A percentile compares a stretch with the other conserved stretches of the same genome.
Evolutionary conservation across 2,113 vertebrate species (phyloP).

Genomic region (Bubo scandiacus): DNA sequence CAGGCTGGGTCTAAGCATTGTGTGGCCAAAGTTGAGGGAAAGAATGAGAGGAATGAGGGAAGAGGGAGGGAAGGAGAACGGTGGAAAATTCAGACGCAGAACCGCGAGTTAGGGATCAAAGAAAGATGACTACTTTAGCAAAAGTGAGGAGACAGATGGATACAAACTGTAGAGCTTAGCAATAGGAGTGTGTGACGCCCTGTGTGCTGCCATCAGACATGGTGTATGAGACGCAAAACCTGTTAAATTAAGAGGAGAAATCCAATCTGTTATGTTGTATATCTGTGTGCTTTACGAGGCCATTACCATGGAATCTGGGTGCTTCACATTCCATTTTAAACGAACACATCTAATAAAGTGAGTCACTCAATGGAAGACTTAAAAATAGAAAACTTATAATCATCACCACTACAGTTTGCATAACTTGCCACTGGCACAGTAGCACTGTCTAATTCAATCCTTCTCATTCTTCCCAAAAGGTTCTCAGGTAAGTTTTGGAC

Average conservation of each 20-base stretch:
- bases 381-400: slow-evolving; percentile 46
- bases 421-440: background rate
- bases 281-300: background rate
- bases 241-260: background rate
- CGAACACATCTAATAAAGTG: slow-evolving; percentile 43
- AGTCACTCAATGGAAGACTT: slow-evolving; percentile 28
- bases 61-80: background rate
- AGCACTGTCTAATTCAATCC: background rate
- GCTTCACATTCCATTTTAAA: slow-evolving; percentile 16
- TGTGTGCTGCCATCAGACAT: background rate
- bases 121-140: background rate
- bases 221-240: background rate
- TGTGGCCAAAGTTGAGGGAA: background rate
- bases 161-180: background rate
- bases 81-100: background rate
- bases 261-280: slow-evolving; percentile 16
- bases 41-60: background rate
- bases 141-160: background rate
- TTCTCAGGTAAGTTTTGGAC: background rate
- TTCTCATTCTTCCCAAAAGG: background rate
- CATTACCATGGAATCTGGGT: slow-evolving; percentile 60
- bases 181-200: background rate
- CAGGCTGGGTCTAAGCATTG: accelerated
- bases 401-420: background rate
- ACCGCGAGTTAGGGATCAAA: accelerated